Percentiles rank a stretch among this genome's conserved stretches.
phyloP scores from a whole-genome alignment of 2,888 invertebrate genomes.

The Dicycla oo region DNA sequence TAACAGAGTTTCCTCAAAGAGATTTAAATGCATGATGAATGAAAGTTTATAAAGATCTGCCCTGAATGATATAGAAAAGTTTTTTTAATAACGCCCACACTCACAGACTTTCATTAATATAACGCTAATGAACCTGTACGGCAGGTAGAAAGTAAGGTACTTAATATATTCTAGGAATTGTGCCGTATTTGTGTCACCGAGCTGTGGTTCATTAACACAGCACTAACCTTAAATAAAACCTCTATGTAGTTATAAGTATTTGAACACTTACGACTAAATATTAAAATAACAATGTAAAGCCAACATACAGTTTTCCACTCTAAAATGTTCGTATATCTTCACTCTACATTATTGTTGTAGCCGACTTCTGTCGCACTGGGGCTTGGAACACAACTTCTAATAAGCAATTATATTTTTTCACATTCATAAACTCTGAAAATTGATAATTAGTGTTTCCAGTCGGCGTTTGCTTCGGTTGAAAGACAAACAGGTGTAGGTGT shows the following conservation, averaged over 20 bases:
- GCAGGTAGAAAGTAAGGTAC: neutral
- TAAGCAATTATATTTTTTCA: conserved; percentile 41
- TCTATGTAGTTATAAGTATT: neutral
- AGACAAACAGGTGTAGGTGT: neutral
- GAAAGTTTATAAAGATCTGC: neutral
- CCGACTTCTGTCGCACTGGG: neutral
- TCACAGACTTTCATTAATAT: neutral
- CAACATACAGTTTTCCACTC: neutral
- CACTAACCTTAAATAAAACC: neutral
- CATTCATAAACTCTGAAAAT: conserved; percentile 24
- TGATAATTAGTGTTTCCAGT: conserved; percentile 6
- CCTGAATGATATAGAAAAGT: neutral
- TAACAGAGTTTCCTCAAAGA: conserved; percentile 1
- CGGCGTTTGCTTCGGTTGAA: neutral
- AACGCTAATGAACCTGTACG: neutral
- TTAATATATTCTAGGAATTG: conserved; percentile 1
- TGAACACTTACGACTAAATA: neutral
- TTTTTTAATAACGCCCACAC: neutral
- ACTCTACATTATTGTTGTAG: too few species aligned
- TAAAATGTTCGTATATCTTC: neutral
- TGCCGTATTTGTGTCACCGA: neutral
- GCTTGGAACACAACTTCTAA: conserved; percentile 16
- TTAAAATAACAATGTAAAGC: neutral
- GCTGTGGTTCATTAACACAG: neutral
- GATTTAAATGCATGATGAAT: neutral